phyloP scores from a whole-genome alignment of 1,140 invertebrate species.

The Heliconius congener region DNA sequence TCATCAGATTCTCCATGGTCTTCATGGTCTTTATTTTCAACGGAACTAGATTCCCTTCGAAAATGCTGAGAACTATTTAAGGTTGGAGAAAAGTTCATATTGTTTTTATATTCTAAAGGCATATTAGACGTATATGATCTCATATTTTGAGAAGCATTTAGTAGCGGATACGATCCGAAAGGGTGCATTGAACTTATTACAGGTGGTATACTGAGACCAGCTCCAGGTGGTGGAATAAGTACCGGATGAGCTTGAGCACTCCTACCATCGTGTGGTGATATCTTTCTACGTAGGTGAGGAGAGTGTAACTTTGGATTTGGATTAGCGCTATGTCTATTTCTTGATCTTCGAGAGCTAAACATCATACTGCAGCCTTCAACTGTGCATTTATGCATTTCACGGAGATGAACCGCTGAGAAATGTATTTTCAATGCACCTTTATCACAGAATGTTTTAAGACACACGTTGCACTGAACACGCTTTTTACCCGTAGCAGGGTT shows the following conservation, averaged over 20 bases:
- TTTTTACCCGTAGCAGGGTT: slow-evolving; percentile 97
- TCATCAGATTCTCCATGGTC: slow-evolving; percentile 78
- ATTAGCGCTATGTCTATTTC: slow-evolving; percentile 98
- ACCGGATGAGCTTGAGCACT: slow-evolving; percentile 92
- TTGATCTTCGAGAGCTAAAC: slow-evolving; percentile 97
- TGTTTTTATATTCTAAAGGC: slow-evolving; percentile 86
- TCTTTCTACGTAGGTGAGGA: slow-evolving; percentile 94
- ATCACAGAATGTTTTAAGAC: slow-evolving; percentile 99
- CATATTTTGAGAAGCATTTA: slow-evolving; percentile 88
- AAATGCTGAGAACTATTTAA: slow-evolving; percentile 73
- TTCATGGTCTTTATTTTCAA: slow-evolving; percentile 79
- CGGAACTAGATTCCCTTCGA: slow-evolving; percentile 66
- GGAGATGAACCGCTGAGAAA: slow-evolving; percentile 98
- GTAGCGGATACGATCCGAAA: slow-evolving; percentile 88
- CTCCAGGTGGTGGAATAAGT: slow-evolving; percentile 87
- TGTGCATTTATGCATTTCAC: slow-evolving; percentile 99
- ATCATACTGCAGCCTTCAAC: slow-evolving; percentile 99
- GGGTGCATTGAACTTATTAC: slow-evolving; percentile 86
- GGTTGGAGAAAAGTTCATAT: slow-evolving; percentile 72
- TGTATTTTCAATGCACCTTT: slow-evolving; percentile 99
- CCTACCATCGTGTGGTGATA: slow-evolving; percentile 95
- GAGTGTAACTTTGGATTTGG: slow-evolving; percentile 99
- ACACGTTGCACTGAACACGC: slow-evolving; percentile 98
- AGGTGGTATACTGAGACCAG: slow-evolving; percentile 77
- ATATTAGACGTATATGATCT: slow-evolving; percentile 79